Conservation (phyloP, 2,888 invertebrate species). For the Xestia rhomboidea region DNA sequence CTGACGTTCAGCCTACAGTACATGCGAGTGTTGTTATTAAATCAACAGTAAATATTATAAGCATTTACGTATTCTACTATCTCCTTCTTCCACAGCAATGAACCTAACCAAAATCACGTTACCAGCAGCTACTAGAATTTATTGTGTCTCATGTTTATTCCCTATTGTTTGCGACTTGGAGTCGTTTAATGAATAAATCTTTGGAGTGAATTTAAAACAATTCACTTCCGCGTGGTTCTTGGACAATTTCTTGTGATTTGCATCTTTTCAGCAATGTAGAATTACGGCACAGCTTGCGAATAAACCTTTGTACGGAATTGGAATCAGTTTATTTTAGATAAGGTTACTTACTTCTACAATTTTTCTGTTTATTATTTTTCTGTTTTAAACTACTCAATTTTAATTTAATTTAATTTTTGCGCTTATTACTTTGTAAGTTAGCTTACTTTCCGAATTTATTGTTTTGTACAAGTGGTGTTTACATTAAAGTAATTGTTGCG, state of each 20-base stretch:
- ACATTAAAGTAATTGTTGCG: too few relatives aligned
- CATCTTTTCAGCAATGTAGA: constrained; percentile 57
- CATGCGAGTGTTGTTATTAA: background rate
- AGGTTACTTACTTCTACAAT: background rate
- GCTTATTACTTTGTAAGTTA: too few relatives aligned
- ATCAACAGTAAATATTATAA: background rate
- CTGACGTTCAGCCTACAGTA: too few relatives aligned
- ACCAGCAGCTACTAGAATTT: constrained; percentile 44
- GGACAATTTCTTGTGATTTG: constrained; percentile 62
- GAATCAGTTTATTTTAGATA: constrained; percentile 26
- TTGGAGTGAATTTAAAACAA: constrained; percentile 60
- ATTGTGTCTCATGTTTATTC: constrained; percentile 48
- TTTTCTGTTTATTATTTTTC: too few relatives aligned
- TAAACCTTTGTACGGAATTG: constrained; percentile 41
- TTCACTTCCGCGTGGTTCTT: constrained; percentile 58
- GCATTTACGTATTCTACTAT: background rate
- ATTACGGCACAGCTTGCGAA: constrained; percentile 50
- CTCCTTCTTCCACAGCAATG: constrained; percentile 22
- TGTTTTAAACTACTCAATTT: too few relatives aligned
- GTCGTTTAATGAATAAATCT: constrained; percentile 58
- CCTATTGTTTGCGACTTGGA: constrained; percentile 42
- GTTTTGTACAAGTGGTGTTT: too few relatives aligned
- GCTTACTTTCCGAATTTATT: too few relatives aligned
- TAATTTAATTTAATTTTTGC: too few relatives aligned
- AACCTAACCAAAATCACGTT: constrained; percentile 38